Evolutionary conservation across 2,888 invertebrate species (phyloP), one percentile per base, ranked within the genome.

Genomic region (Hyalella azteca): DNA sequence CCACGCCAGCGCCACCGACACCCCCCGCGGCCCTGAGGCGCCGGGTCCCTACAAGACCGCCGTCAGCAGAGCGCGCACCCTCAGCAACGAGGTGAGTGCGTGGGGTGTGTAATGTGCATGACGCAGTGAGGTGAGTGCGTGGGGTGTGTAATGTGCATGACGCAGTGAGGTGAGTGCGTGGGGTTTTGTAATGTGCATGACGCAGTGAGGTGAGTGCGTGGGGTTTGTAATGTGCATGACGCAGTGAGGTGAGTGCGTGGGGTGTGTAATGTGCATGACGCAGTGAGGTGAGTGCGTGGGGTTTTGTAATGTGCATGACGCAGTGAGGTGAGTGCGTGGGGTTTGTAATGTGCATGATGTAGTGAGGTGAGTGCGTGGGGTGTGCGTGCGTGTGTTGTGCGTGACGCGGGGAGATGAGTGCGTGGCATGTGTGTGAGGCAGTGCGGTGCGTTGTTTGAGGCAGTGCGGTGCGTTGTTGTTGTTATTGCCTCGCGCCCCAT

Each of bases 41-140:
- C 88, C n/a, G 22, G 59, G 9, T 7, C 59, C 59, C 7, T 26
- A 29, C 26, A 75, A 45, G 26, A 19, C 40, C 1, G 41, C 75
- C 22, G 41, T 75, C 1, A 75, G 26, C 13, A 41, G 75, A 29
- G 22, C 40, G 5, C 40, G 75, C 15, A 75, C 87, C 82, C 86
- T 89, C 7, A 89, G 89, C 85, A 90, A 90, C 85, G 90, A 90
- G 84, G 90, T 90, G 26, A 26, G 54, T 29, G 22, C 9, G 9
- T 3, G 0, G 13, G 54, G 9, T 22, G 22, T 54, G 26, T 1
- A 13, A 7, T n/a, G 49, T 49, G 49, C 15, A n/a, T n/a, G n/a
- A n/a, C n/a, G n/a, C n/a, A n/a, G n/a, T n/a, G n/a, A n/a, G n/a
- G n/a, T n/a, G n/a, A n/a, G n/a, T n/a, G n/a, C n/a, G n/a, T n/a